Evolutionary conservation across 2,888 invertebrate species (phyloP).

Genomic region (Mythimna albipuncta): DNA sequence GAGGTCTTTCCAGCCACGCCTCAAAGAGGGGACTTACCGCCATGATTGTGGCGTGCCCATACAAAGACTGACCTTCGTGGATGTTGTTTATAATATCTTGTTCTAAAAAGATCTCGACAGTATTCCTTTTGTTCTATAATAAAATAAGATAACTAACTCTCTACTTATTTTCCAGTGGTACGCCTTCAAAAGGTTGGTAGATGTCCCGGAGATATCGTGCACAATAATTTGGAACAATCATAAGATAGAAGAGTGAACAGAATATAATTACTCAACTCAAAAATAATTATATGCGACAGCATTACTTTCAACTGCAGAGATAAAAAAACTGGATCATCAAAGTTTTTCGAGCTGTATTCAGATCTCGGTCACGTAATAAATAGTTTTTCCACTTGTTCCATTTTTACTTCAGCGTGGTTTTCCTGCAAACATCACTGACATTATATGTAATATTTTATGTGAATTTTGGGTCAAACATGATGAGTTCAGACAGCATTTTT

Average conservation of each 20-base stretch:
- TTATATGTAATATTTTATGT: slow-evolving; percentile 29
- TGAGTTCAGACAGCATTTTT: not conserved
- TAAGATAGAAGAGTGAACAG: not conserved
- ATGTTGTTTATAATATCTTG: slow-evolving; percentile 2
- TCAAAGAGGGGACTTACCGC: no score
- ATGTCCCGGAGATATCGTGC: slow-evolving; percentile 32
- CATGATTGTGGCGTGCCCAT: no score
- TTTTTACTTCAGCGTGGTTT: slow-evolving; percentile 45
- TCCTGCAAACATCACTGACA: slow-evolving; percentile 22
- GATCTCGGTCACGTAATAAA: slow-evolving; percentile 58
- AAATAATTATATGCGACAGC: slow-evolving; percentile 20
- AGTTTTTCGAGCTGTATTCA: slow-evolving; percentile 41
- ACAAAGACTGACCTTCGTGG: not conserved
- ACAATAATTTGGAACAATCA: slow-evolving; percentile 12
- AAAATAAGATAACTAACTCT: not conserved
- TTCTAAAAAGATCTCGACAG: not conserved
- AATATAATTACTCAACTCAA: slow-evolving; percentile 4
- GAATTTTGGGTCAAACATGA: slow-evolving; percentile 24
- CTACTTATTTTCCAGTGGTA: slow-evolving; percentile 46
- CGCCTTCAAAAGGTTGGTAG: slow-evolving; percentile 35
- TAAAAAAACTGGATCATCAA: slow-evolving; percentile 35
- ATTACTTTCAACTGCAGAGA: slow-evolving; percentile 1
- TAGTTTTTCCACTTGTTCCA: slow-evolving; percentile 54
- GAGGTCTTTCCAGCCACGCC: no score
- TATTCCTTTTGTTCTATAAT: not conserved